A percentile compares a stretch with the other conserved stretches of the same genome.
phyloP scores from a whole-genome alignment of 2,888 invertebrate genomes.

The Drosophila stalkeri region DNA sequence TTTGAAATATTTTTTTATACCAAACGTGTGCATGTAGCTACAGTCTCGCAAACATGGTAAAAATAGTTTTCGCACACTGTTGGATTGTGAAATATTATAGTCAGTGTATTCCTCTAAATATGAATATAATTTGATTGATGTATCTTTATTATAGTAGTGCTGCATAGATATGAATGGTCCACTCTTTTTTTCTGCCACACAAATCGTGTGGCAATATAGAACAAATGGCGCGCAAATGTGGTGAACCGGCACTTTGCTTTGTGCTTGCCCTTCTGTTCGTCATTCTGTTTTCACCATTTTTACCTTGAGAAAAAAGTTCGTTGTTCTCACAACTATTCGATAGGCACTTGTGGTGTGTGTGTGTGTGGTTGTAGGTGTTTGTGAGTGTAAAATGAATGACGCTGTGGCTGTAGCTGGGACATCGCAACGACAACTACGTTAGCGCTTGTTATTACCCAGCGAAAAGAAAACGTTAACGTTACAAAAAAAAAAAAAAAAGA shows the following conservation, averaged over 20 bases:
- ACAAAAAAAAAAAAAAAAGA: conserved; percentile 19
- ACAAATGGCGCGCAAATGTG: conserved; percentile 77
- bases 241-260: conserved; percentile 74
- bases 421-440: conserved; percentile 53
- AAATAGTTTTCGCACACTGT: conserved; percentile 11
- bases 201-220: conserved; percentile 43
- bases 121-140: background rate
- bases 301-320: conserved; percentile 72
- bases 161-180: background rate
- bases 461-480: conserved; percentile 69
- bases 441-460: conserved; percentile 68
- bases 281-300: conserved; percentile 56
- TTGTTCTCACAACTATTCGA: conserved; percentile 68
- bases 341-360: conserved; percentile 46
- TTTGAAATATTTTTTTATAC: conserved; percentile 8
- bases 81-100: background rate
- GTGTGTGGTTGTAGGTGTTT: conserved; percentile 26
- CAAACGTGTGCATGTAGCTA: conserved; percentile 27
- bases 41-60: conserved; percentile 41
- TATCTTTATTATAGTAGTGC: background rate
- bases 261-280: conserved; percentile 43
- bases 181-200: conserved; percentile 6
- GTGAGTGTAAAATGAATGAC: conserved; percentile 52
- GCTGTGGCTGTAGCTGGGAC: conserved; percentile 69
- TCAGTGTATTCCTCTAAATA: background rate